Conservation (phyloP, 2,797 vertebrate genomes). For the Pipistrellus kuhlii region DNA sequence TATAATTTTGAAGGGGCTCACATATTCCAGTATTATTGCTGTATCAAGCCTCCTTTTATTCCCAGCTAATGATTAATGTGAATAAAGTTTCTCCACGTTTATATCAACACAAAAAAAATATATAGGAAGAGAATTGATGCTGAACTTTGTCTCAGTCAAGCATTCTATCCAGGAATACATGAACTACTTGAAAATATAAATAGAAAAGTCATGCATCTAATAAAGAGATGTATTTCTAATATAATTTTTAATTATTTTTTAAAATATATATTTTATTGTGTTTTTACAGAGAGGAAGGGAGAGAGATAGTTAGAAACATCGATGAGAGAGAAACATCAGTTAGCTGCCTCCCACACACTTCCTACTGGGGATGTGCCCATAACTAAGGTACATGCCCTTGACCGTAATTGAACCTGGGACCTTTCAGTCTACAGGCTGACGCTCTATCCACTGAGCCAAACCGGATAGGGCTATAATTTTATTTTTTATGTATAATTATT, state of each 20-base stretch:
- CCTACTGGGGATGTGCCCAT: too few relatives aligned
- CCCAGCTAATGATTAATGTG: not conserved
- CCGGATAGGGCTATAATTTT: not conserved
- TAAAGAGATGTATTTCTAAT: constrained; percentile 3
- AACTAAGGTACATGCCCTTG: too few relatives aligned
- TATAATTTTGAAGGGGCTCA: not conserved
- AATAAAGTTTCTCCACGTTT: not conserved
- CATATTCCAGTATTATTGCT: not conserved
- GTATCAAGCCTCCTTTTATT: not conserved
- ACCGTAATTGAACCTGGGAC: too few relatives aligned
- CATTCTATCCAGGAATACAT: not conserved
- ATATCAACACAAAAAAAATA: not conserved
- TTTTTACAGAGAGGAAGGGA: too few relatives aligned
- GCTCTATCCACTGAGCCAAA: too few relatives aligned
- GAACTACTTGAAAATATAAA: not conserved
- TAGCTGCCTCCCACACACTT: too few relatives aligned
- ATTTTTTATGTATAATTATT: constrained; percentile 16
- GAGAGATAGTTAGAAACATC: too few relatives aligned
- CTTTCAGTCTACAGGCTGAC: too few relatives aligned
- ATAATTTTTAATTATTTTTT: constrained; percentile 15
- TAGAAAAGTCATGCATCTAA: not conserved
- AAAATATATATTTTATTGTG: too few relatives aligned
- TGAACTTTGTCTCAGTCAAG: not conserved
- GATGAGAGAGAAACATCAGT: too few relatives aligned
- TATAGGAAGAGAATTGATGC: not conserved